Evolutionary conservation across 2,113 vertebrate genomes (phyloP), one percentile per base, ranked within the genome.

Genomic region (Trinectes maculatus): DNA sequence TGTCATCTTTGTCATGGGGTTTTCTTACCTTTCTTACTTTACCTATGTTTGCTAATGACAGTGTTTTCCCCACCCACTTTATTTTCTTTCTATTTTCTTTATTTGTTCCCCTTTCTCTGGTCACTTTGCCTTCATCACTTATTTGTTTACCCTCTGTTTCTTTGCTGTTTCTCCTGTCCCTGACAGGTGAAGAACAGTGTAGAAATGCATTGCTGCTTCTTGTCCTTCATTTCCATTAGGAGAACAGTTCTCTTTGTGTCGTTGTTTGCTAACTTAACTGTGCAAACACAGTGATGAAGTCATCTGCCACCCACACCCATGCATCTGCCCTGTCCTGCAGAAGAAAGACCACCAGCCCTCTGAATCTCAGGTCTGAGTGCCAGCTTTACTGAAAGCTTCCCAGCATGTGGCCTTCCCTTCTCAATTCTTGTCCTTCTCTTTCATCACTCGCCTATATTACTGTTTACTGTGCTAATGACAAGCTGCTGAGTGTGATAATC

Each of bases 401-500:
- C 52, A 43, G 31, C 49, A 43, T 62, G 56, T 39, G 66, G 57
- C 79, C 74, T 31, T 56, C 44, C 51, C 43, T 33, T 37, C 29
- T 51, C 47, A 36, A 79, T 26, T 53, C 26, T 39, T 18, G 43
- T 72, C 79, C 54, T 73, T 73, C 48, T 60, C 31, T 67, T 68
- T 62, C 44, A 60, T 52, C 54, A 34, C 0, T 42, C 37, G 29
- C 56, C 51, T 44, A 11, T 75, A 75, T 85, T 43, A 55, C n/a
- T 47, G 57, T 68, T 81, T 78, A 59, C 60, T 69, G 54, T 44
- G 68, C 65, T 79, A 82, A 80, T 85, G 67, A 80, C 84, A 87
- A 73, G 70, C 71, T 80, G 76, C 63, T 63, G 37, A 47, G 63
- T 85, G 80, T 86, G 82, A 86, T 85, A 83, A 91, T 89, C 79